Evolutionary conservation across 2,888 invertebrate genomes (phyloP).

Genomic region (Coleophora flavipennella): DNA sequence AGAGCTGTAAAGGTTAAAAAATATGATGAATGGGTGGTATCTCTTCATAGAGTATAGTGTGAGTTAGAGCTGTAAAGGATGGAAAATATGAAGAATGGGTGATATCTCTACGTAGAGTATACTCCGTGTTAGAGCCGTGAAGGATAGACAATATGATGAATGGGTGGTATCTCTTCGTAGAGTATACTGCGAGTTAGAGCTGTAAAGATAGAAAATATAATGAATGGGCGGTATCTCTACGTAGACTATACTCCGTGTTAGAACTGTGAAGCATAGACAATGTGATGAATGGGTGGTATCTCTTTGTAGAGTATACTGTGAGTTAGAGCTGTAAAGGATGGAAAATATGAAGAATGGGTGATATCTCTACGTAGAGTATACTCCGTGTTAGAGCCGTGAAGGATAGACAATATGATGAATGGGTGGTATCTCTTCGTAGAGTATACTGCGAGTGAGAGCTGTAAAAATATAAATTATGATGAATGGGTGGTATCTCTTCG

Average conservation of each 20-base stretch:
- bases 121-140: conserved; percentile 41
- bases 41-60: conserved; percentile 53
- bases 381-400: conserved; percentile 41
- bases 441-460: conserved; percentile 49
- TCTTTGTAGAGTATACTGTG: conserved; percentile 55
- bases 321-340: conserved; percentile 32
- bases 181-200: conserved; percentile 49
- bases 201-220: conserved; percentile 14
- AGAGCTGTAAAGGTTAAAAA: conserved; percentile 27
- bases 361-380: conserved; percentile 50
- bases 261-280: too few species aligned
- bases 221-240: too few species aligned
- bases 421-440: conserved; percentile 43
- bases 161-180: conserved; percentile 39
- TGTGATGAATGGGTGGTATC: conserved; percentile 22
- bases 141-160: conserved; percentile 2
- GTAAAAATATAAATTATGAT: conserved; percentile 2
- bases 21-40: conserved; percentile 17
- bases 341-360: conserved; percentile 10
- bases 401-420: conserved; percentile 4
- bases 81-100: conserved; percentile 6
- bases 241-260: too few species aligned
- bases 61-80: conserved; percentile 34
- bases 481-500: conserved; percentile 33
- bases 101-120: conserved; percentile 51